A percentile compares a stretch with the other conserved stretches of the same genome.
These are phyloP conservation scores for Chymomyza amoena DNA, from an alignment of 2,888 invertebrate species.

Conservation along the genomic window DNA sequence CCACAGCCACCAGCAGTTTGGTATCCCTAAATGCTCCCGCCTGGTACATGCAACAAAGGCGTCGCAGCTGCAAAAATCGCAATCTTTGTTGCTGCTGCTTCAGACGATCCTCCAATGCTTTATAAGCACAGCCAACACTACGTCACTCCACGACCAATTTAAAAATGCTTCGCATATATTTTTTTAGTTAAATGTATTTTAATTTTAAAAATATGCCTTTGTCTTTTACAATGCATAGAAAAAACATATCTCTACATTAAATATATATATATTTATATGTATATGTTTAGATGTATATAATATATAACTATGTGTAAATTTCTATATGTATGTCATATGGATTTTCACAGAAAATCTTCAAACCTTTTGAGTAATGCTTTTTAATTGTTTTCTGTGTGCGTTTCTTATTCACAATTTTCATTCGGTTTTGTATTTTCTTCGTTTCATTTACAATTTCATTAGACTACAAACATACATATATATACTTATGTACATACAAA, in stretches of 20 bases:
- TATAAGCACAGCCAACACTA: background rate
- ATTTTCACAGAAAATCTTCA: conserved; percentile 72
- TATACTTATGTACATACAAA: background rate
- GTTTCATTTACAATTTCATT: conserved; percentile 19
- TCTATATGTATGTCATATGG: conserved; percentile 53
- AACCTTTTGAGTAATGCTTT: conserved; percentile 67
- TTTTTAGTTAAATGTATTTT: conserved; percentile 47
- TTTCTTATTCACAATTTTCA: conserved; percentile 20
- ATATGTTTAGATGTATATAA: conserved; percentile 44
- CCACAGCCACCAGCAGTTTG: conserved; percentile 39
- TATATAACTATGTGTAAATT: conserved; percentile 59
- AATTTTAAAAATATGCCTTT: conserved; percentile 69
- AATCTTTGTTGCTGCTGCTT: conserved; percentile 53
- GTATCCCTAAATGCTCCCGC: conserved; percentile 43
- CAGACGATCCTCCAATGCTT: conserved; percentile 1
- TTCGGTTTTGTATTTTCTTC: conserved; percentile 9
- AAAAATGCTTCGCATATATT: background rate
- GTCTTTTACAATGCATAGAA: conserved; percentile 52
- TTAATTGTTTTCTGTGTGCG: conserved; percentile 47
- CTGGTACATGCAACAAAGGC: conserved; percentile 51
- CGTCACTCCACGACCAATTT: background rate
- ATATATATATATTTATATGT: conserved; percentile 60
- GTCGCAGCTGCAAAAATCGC: conserved; percentile 56
- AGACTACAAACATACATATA: conserved; percentile 9
- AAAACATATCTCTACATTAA: conserved; percentile 71